phyloP scores from a whole-genome alignment of 2,797 vertebrate species.

The Sebastes kiyomatsui region DNA sequence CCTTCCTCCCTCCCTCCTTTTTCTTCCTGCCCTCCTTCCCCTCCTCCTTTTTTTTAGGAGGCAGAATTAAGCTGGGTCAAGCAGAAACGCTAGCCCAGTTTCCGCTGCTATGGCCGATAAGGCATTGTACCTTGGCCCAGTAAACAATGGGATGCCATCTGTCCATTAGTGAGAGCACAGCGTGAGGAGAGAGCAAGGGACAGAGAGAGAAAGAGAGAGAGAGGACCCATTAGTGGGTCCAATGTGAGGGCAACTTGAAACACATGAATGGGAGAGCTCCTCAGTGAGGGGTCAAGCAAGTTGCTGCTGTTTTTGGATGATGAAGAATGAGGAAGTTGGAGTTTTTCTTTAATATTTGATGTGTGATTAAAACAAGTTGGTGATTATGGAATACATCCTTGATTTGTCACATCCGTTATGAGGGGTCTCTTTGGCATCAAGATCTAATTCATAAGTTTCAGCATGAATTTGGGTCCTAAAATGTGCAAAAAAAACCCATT shows the following conservation, averaged over 20 bases:
- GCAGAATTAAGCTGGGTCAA: slow-evolving; percentile 81
- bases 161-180: slow-evolving; percentile 79
- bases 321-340: slow-evolving; percentile 1
- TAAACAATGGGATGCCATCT: slow-evolving; percentile 84
- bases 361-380: not conserved
- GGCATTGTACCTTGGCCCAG: slow-evolving; percentile 84
- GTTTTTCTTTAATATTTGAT: not conserved
- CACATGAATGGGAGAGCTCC: slow-evolving; percentile 46
- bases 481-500: not conserved
- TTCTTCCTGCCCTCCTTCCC: slow-evolving; percentile 35
- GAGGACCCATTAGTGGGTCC: slow-evolving; percentile 67
- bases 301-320: slow-evolving; percentile 26
- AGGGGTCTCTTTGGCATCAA: not conserved
- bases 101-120: slow-evolving; percentile 81
- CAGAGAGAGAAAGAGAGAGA: slow-evolving; percentile 29
- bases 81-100: slow-evolving; percentile 82
- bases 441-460: not conserved
- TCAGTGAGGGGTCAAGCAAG: slow-evolving; percentile 57
- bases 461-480: not conserved
- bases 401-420: not conserved
- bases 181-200: slow-evolving; percentile 61
- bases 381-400: not conserved
- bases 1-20: slow-evolving; percentile 14
- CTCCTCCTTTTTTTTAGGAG: slow-evolving; percentile 73
- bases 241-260: slow-evolving; percentile 60